Conservation (phyloP, 2,113 vertebrate genomes). For the Anguilla rostrata region DNA sequence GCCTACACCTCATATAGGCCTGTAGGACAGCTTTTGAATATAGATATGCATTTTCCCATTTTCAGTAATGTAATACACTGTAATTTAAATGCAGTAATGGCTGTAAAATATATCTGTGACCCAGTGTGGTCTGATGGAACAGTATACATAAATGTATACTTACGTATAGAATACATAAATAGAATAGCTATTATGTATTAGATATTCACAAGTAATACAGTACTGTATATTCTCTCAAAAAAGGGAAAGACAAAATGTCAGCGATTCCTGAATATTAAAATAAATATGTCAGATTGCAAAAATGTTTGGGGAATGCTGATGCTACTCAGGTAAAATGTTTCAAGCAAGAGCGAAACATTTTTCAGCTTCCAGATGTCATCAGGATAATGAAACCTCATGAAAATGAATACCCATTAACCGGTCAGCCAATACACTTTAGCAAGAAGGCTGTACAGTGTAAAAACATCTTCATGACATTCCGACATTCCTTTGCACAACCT, state of each 20-base stretch:
- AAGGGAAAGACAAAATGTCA: neutral
- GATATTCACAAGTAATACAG: neutral
- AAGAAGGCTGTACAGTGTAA: neutral
- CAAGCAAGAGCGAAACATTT: neutral
- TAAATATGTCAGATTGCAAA: neutral
- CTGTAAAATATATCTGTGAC: neutral
- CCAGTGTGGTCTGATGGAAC: neutral
- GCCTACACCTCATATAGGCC: neutral
- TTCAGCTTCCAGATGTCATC: neutral
- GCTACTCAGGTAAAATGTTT: neutral
- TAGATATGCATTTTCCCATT: neutral
- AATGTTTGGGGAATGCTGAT: neutral
- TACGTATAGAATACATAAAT: no score
- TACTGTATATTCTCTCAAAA: neutral
- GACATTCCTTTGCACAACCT: neutral
- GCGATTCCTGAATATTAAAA: neutral
- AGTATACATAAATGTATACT: neutral
- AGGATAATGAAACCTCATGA: conserved; percentile 15
- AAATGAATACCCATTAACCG: conserved; percentile 16
- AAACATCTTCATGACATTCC: neutral
- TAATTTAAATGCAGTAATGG: neutral
- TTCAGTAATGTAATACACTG: neutral
- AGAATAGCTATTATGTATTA: neutral
- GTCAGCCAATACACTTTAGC: conserved; percentile 6
- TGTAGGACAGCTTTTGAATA: neutral